These are phyloP conservation scores for Drosophila rufa DNA, from an alignment of 1,140 invertebrate species.

Conservation along the genomic window DNA sequence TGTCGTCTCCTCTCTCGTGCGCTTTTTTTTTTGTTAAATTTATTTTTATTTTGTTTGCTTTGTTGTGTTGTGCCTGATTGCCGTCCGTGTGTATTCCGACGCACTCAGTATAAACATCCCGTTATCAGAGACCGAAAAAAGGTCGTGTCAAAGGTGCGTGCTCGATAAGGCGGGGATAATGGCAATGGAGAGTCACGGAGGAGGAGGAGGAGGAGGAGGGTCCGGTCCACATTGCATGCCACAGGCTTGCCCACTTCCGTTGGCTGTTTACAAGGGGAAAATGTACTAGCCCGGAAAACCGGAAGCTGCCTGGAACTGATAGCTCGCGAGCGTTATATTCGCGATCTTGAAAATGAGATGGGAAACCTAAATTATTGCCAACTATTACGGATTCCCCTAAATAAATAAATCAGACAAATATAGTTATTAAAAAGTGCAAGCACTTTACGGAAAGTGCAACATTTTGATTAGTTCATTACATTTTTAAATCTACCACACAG, in stretches of 20 bases:
- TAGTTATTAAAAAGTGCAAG: no score
- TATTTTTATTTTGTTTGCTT: conserved; percentile 4
- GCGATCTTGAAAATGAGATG: background rate
- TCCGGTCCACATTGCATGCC: conserved; percentile 2
- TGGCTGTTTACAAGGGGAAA: conserved; percentile 5
- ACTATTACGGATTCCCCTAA: no score
- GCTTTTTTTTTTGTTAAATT: background rate
- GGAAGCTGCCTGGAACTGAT: conserved; percentile 10
- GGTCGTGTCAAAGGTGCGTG: conserved; percentile 66
- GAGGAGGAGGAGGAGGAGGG: background rate
- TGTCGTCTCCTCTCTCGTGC: conserved; percentile 8
- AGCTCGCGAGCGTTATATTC: background rate
- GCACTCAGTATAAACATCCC: conserved; percentile 19
- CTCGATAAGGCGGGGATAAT: conserved; percentile 41
- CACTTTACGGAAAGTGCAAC: no score
- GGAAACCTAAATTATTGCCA: background rate
- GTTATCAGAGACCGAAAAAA: conserved; percentile 43
- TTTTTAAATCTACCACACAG: no score
- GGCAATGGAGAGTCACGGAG: background rate
- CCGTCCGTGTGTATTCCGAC: conserved; percentile 1
- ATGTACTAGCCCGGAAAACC: background rate
- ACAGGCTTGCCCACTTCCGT: background rate
- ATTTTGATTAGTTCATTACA: no score
- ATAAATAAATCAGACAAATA: no score
- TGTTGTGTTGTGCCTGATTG: conserved; percentile 3